Percentiles rank a stretch among this genome's conserved stretches.
Conservation (phyloP, 2,113 vertebrate species). For the Bos taurus region DNA sequence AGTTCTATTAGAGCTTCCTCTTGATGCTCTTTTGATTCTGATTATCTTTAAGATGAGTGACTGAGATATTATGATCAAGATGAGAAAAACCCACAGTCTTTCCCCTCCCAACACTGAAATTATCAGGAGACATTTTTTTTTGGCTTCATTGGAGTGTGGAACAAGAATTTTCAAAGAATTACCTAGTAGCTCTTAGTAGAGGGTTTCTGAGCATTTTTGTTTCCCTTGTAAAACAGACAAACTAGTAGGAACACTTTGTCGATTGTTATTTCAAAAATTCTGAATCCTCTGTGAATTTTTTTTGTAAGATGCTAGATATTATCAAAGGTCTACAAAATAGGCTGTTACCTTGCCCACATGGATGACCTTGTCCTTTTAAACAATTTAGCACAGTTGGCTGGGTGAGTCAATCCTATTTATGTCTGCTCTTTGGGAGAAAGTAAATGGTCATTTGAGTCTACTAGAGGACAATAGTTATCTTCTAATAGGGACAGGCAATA, state of each 20-base stretch:
- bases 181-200: not conserved
- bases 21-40: not conserved
- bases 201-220: not conserved
- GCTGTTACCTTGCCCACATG: not conserved
- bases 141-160: not conserved
- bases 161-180: not conserved
- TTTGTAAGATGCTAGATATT: not conserved
- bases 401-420: not conserved
- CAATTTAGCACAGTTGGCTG: not conserved
- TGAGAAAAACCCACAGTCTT: not conserved
- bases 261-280: slow-evolving; percentile 5
- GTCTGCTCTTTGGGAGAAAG: slow-evolving; percentile 15
- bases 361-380: slow-evolving; percentile 16
- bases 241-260: not conserved
- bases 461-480: not conserved
- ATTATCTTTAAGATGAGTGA: not conserved
- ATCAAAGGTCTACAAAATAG: not conserved
- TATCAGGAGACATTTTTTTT: not conserved
- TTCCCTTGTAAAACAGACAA: not conserved
- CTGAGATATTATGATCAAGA: not conserved
- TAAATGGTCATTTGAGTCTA: slow-evolving; percentile 9
- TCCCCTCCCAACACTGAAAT: not conserved
- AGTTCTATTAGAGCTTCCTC: not conserved
- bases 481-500: not conserved
- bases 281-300: not conserved